These are phyloP conservation scores for Zeugodacus cucurbitae DNA, from an alignment of 1,140 invertebrate species.

Conservation along the genomic window DNA sequence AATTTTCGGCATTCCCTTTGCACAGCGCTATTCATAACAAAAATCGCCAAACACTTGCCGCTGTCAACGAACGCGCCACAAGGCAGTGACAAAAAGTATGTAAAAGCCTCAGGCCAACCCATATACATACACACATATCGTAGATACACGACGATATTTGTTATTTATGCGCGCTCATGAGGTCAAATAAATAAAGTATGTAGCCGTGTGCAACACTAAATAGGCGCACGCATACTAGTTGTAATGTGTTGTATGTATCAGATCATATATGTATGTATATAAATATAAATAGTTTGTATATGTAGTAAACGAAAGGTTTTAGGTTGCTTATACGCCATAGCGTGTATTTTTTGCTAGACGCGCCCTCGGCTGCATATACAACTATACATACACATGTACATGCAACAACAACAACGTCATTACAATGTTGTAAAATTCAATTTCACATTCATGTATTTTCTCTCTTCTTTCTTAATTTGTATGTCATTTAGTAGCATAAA, in stretches of 20 bases:
- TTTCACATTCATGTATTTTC: neutral
- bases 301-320: neutral
- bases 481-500: neutral
- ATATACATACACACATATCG: too few relatives aligned
- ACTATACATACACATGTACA: neutral
- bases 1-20: neutral
- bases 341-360: neutral
- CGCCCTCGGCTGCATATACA: neutral
- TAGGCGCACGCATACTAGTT: neutral
- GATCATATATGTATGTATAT: neutral
- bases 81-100: neutral
- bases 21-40: neutral
- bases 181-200: constrained; percentile 38
- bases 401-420: neutral
- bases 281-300: neutral
- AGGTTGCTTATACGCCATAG: constrained; percentile 26
- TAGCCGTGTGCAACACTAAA: constrained; percentile 17
- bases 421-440: neutral
- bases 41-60: neutral
- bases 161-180: constrained; percentile 21
- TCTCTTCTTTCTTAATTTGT: neutral
- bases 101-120: neutral
- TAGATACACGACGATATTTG: neutral
- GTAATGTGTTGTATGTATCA: neutral
- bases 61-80: neutral